phyloP scores from a whole-genome alignment of 2,113 vertebrate species.

The Carettochelys insculpta region DNA sequence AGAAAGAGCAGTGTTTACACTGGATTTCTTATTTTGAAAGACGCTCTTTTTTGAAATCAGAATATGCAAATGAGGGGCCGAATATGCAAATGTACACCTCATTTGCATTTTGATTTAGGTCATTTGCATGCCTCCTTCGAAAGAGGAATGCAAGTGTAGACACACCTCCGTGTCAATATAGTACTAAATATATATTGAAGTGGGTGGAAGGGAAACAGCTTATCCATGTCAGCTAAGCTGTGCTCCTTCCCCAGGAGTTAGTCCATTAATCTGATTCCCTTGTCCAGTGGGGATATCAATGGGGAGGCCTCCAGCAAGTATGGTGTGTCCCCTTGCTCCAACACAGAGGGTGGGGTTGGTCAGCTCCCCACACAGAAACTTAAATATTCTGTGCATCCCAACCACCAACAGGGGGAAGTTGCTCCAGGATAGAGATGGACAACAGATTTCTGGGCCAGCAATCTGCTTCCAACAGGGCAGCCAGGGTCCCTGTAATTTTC shows the following conservation, averaged over 20 bases:
- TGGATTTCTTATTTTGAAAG: too few relatives aligned
- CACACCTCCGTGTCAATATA: background rate
- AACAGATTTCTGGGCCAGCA: background rate
- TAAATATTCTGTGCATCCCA: background rate
- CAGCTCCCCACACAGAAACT: background rate
- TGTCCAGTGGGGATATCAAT: background rate
- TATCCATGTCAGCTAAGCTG: background rate
- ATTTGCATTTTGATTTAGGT: too few relatives aligned
- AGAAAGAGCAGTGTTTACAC: too few relatives aligned
- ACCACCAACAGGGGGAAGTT: background rate
- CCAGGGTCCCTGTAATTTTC: background rate
- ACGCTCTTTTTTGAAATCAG: too few relatives aligned
- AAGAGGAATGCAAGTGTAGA: too few relatives aligned
- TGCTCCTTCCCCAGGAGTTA: background rate
- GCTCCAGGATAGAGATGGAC: background rate
- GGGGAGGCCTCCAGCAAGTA: background rate
- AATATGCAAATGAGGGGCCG: too few relatives aligned
- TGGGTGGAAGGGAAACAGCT: background rate
- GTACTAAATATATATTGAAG: background rate
- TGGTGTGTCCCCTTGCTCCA: background rate
- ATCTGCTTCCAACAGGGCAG: background rate
- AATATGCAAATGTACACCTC: too few relatives aligned
- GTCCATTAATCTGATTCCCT: background rate
- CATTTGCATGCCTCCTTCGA: too few relatives aligned
- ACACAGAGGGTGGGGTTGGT: background rate